Base-by-base conservation (phyloP, 2,797 vertebrate species). In the Amniataba percoides region DNA sequence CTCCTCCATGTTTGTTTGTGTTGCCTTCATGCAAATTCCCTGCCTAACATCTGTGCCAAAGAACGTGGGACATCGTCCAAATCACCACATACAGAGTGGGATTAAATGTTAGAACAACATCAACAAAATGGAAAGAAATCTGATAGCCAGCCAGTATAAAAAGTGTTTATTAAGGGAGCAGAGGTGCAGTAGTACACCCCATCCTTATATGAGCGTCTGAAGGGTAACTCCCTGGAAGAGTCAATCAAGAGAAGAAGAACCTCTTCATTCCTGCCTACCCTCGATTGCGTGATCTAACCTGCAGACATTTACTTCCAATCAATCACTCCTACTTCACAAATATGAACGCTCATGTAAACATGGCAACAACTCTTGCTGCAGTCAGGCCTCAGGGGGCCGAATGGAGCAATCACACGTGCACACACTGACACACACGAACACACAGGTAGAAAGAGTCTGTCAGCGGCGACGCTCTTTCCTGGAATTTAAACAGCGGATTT, bases 321-420 rank as follows among this genome's bases (percentile, higher is more conserved):
- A 85, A 56, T 91, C 88, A 92, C 71, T 75, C 72, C 51, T 52
- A 60, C 75, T 78, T 68, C 71, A 49, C 81, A 89, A 88, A 88
- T 61, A 77, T 65, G 88, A 91, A 91, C 87, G 89, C 45, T 2
- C 42, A 13, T 60, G 61, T 83, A 92, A 93, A 93, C 92, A 92
- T 84, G 87, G 92, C 91, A 93, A 93, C 90, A 66, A 70, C 31
- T 73, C 80, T 77, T 11, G 76, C 51, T 71, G 75, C 81, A 57
- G 77, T 88, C 70, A 45, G 45, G 65, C 76, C 81, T 58, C 10
- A 6, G 40, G 72, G 72, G 80, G 70, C n/a, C 14, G 56, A n/a
- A 56, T 81, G 78, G 68, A 61, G 79, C 60, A 83, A 70, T 75
- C 70, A 52, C 63, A 75, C 34, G 36, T 23, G n/a, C 39, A 25